Conservation (phyloP, 2,888 invertebrate genomes). For the Ceratothoa steindachneri region DNA sequence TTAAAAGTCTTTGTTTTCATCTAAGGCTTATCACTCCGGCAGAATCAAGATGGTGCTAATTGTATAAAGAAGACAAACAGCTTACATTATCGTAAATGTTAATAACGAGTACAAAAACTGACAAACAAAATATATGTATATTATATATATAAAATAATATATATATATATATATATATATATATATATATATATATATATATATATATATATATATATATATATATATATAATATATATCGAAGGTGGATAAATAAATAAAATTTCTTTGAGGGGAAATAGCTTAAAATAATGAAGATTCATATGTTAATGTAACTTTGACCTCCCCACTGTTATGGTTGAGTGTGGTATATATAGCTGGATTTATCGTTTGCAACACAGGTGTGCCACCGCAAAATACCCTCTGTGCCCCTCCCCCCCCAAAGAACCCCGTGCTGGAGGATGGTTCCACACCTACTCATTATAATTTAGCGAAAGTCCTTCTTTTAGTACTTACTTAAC, state of each 20-base stretch:
- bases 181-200: slow-evolving; percentile 15
- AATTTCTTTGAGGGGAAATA: not conserved
- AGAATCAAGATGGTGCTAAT: not conserved
- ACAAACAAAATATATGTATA: not conserved
- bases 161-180: slow-evolving; percentile 13
- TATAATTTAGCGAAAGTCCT: too few species aligned
- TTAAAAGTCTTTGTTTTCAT: not conserved
- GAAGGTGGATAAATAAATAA: too few species aligned
- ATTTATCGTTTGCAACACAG: too few species aligned
- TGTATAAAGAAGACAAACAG: not conserved
- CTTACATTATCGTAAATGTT: not conserved
- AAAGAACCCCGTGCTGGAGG: too few species aligned
- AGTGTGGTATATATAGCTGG: too few species aligned
- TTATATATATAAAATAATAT: not conserved
- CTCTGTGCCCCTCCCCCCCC: too few species aligned
- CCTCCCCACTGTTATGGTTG: too few species aligned
- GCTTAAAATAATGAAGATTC: not conserved
- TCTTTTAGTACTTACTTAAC: too few species aligned
- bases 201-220: not conserved
- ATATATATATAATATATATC: slow-evolving; percentile 1
- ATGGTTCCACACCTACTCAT: too few species aligned
- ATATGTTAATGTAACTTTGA: too few species aligned
- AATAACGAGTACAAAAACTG: not conserved
- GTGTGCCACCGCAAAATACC: too few species aligned
- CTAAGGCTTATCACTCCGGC: not conserved